A percentile compares a stretch with the other conserved stretches of the same genome.
Conservation (phyloP, 2,888 invertebrate species). For the Zygaena filipendulae region DNA sequence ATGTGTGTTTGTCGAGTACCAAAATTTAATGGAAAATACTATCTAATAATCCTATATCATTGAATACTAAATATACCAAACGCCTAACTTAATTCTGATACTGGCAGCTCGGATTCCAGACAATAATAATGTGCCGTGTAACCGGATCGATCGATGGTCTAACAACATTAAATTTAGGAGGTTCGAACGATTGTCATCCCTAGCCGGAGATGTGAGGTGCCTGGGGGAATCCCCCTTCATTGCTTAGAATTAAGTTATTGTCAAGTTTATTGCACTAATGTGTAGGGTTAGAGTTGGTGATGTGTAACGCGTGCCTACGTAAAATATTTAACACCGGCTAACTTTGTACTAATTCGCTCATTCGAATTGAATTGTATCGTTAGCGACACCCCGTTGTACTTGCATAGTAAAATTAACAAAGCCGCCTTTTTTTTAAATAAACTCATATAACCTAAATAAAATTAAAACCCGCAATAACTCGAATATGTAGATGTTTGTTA, state of each 20-base stretch:
- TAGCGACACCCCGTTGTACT: background rate
- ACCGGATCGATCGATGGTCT: constrained; percentile 49
- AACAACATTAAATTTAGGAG: constrained; percentile 44
- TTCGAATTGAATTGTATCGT: background rate
- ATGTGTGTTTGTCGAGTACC: no score
- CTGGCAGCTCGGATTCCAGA: no score
- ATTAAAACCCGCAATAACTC: no score
- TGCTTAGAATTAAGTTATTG: constrained; percentile 63
- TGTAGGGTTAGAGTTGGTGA: constrained; percentile 38
- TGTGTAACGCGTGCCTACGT: constrained; percentile 22
- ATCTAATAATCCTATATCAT: no score
- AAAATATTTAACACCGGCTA: constrained; percentile 15
- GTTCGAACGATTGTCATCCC: constrained; percentile 36
- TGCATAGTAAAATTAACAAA: no score
- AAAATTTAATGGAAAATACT: no score
- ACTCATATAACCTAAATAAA: no score
- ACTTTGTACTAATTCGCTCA: background rate
- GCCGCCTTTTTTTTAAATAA: no score
- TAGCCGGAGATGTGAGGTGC: constrained; percentile 32
- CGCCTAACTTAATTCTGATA: no score
- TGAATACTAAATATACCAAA: no score
- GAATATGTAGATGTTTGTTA: no score
- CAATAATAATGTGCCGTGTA: no score
- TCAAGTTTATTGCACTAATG: constrained; percentile 64
- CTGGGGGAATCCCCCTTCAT: constrained; percentile 47